Conservation (phyloP, 2,888 invertebrate genomes). For the Hirtodrosophila histrioides region DNA sequence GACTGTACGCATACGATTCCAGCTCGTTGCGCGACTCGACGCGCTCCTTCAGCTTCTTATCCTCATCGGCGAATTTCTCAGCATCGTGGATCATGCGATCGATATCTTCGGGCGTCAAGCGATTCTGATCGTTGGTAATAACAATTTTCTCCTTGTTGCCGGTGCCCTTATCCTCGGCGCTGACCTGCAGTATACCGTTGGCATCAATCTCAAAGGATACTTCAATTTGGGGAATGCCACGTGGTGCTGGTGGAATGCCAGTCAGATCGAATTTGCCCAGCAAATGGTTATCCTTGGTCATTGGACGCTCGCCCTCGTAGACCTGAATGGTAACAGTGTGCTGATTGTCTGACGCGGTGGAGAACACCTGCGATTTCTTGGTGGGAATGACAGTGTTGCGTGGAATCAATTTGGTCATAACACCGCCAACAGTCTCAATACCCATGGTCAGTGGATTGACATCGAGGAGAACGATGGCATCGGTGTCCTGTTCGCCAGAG, state of each 20-base stretch:
- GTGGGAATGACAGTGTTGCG: conserved; percentile 99
- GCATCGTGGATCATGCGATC: conserved; percentile 99
- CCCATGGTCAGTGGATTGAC: conserved; percentile 99
- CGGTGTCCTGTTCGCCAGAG: conserved; percentile 97
- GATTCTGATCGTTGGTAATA: conserved; percentile 99
- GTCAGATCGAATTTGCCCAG: conserved; percentile 99
- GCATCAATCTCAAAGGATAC: conserved; percentile 98
- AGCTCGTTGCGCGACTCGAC: conserved; percentile 98
- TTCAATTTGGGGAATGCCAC: conserved; percentile 97
- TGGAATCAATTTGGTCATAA: conserved; percentile 99
- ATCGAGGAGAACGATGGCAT: conserved; percentile 97
- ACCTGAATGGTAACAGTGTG: conserved; percentile 99
- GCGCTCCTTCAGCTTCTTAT: conserved; percentile 97
- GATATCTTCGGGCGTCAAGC: conserved; percentile 98
- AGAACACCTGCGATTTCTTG: conserved; percentile 99
- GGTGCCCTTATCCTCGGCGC: conserved; percentile 99
- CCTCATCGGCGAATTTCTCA: conserved; percentile 99
- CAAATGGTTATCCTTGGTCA: conserved; percentile 99
- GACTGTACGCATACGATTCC: conserved; percentile 98
- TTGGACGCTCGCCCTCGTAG: conserved; percentile 99
- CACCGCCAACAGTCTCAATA: conserved; percentile 99
- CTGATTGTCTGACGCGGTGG: conserved; percentile 99
- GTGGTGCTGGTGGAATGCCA: conserved; percentile 97
- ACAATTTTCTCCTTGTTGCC: conserved; percentile 99
- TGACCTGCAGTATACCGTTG: conserved; percentile 97